Evolutionary conservation across 2,797 vertebrate species (phyloP), one percentile per base, ranked within the genome.

Genomic region (Hozukius guyotensis): DNA sequence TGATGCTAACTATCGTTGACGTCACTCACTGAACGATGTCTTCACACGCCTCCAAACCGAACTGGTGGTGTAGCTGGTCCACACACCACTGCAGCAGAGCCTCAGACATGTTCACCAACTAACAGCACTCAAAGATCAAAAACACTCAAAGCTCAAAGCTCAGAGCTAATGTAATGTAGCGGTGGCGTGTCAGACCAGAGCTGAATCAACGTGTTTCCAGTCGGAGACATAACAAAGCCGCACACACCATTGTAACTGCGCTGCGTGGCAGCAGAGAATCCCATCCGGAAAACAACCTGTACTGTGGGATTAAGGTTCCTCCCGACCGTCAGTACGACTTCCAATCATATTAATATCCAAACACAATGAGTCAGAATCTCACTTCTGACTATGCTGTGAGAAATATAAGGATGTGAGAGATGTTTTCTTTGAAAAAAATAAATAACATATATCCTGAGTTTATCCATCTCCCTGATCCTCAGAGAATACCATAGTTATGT

Each of bases 41-140:
- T 88, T 98, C 97, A 88, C 96, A 96, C n/a, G 97, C 97, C 61
- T 98, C 97, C 90, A 99, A 72, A 2, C 95, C 95, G 60, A 99
- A 98, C 38, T 91, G 90, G 13, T 94, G 94, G 12, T 96, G 92
- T 67, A 99, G 77, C 72, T 97, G 94, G 70, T 95, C 94, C 34
- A 95, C 94, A 76, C 97, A 97, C 98, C 98, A 99, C 3, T 77
- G 85, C 67, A 97, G 57, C 36, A 98, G 89, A 22, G 78, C 78
- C 0, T 95, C 95, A 6, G 95, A 90, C 96, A 97, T 68, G 46
- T 96, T 80, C 59, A 14, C 0, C 8, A 1, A 14, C 3, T 4
- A 0, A 2, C 22, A 31, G 32, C 1, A 9, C 1, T 4, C 10
- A 2, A 3, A 34, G 9, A 22, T n/a, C 5, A 12, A 11, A 13